Conservation (phyloP, 92 coral and sea anemone genomes). For the Zoanthus solanderi region DNA sequence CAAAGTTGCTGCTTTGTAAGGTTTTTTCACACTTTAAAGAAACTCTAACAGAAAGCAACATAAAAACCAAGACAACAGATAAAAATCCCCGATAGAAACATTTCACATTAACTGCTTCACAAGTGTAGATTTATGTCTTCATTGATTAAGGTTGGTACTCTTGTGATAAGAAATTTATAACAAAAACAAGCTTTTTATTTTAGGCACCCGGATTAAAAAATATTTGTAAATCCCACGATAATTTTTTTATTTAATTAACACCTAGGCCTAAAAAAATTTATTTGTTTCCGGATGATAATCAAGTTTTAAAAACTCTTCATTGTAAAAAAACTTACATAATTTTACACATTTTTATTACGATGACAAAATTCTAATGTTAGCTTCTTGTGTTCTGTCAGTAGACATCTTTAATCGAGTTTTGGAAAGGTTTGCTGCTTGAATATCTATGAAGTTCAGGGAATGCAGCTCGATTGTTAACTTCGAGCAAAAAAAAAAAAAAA, state of each 20-base stretch:
- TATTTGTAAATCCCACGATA: constrained; percentile 23
- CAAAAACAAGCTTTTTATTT: background rate
- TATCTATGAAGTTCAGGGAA: too few relatives aligned
- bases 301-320: background rate
- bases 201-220: constrained; percentile 10
- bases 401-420: too few relatives aligned
- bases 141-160: background rate
- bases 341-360: background rate
- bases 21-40: background rate
- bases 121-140: background rate
- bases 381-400: too few relatives aligned
- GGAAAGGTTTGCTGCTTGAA: too few relatives aligned
- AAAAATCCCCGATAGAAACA: background rate
- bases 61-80: background rate
- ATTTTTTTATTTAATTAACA: constrained; percentile 35
- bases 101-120: background rate
- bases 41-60: background rate
- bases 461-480: too few relatives aligned
- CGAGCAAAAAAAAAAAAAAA: too few relatives aligned
- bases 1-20: background rate
- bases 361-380: too few relatives aligned
- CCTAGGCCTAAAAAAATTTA: background rate
- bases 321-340: background rate
- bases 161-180: constrained; percentile 5
- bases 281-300: constrained; percentile 32